Evolutionary conservation across 2,113 vertebrate genomes (phyloP).

Genomic region (Tragelaphus buxtoni): DNA sequence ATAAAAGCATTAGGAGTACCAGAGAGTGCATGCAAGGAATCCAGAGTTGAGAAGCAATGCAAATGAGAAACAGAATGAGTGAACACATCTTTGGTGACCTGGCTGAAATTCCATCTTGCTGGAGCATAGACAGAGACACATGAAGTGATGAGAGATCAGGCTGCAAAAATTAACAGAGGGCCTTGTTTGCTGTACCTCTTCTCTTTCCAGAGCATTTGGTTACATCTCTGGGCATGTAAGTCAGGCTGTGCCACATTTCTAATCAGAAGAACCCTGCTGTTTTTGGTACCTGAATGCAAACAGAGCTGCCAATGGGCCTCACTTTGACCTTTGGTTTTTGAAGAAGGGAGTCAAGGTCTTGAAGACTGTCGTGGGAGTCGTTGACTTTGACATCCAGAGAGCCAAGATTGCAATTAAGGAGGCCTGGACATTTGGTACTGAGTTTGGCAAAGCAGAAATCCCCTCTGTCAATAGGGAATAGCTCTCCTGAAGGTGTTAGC

Average conservation of each 20-base stretch:
- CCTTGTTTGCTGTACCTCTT: background rate
- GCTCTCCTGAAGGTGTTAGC: slow-evolving; percentile 29
- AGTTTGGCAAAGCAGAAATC: slow-evolving; percentile 12
- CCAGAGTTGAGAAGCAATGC: background rate
- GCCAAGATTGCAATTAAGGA: background rate
- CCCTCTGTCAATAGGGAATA: background rate
- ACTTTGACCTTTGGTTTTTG: slow-evolving; percentile 18
- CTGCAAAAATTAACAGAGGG: background rate
- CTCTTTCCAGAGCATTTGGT: slow-evolving; percentile 2
- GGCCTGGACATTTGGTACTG: background rate
- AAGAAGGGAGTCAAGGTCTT: background rate
- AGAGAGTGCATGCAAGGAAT: background rate
- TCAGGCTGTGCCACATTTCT: background rate
- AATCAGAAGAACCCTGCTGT: background rate
- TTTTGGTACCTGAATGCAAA: background rate
- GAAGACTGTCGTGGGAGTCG: background rate
- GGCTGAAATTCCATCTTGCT: background rate
- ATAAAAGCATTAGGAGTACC: background rate
- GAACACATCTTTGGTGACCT: background rate
- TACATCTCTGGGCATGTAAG: background rate
- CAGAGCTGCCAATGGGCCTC: background rate
- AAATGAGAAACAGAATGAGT: background rate
- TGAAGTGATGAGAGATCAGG: background rate
- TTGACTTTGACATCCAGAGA: background rate
- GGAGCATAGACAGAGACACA: background rate